Evolutionary conservation across 30 jellyfish, hydroid and myxozoan species (phyloP), one percentile per base, ranked within the genome.

Genomic region (Aurelia sp.): DNA sequence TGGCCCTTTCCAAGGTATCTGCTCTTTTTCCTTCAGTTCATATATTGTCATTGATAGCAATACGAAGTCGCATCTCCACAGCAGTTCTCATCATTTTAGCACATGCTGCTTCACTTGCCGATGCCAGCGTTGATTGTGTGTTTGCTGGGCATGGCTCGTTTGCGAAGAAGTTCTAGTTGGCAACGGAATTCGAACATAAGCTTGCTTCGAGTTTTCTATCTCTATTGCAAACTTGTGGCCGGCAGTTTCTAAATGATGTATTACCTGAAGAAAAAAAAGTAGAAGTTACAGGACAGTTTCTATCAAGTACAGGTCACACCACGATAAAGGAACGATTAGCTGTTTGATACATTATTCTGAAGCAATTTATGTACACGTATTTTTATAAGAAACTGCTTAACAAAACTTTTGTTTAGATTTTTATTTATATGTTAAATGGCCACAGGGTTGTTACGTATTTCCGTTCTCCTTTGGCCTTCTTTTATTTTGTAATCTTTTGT

Each of bases 1-100:
- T 57, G 3, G 66, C 66, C 7, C 66, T 57, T 57, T 19, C 7
- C 66, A 57, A 57, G 7, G 7, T 57, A 57, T 57, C 66, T 6
- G 3, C 66, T 57, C 66, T 57, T 57, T 57, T 8, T 57, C 66
- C 66, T 57, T 57, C 66, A 57, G 6, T 57, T 5, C 44, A 35
- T 35, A 35, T 35, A 35, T 35, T 35, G 66, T 57, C 22, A 57
- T 57, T 57, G 22, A 57, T 57, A 2, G 66, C 66, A 57, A 57
- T 16, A 57, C 22, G 66, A 57, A 57, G 66, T 57, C 66, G 19
- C 66, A 57, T 57, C 66, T 57, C 66, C 66, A 57, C 7, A 57
- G 66, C 66, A 57, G 88, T 80, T 10, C 74, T 75, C 76, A 66
- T 66, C 73, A 80, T 40, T 64, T 64, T 80, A 20, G 19, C 20